Conservation (phyloP, 2,888 invertebrate genomes). For the Nemurella pictetii region DNA sequence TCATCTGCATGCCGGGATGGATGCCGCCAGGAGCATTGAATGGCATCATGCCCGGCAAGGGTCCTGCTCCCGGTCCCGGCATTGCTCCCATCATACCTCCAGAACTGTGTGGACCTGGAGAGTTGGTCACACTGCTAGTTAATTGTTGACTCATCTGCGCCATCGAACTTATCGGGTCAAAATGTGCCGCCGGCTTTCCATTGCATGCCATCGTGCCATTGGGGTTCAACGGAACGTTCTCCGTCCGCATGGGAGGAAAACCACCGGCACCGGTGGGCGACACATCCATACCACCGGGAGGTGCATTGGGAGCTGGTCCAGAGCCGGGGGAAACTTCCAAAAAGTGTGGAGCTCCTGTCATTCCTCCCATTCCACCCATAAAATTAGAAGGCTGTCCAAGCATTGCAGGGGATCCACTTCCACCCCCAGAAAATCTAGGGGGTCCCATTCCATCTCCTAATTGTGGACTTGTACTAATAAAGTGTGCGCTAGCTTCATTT, state of each 20-base stretch:
- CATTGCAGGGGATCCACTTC: slow-evolving; percentile 40
- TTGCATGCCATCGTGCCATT: slow-evolving; percentile 55
- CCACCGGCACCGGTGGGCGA: slow-evolving; percentile 50
- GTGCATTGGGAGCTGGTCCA: slow-evolving; percentile 51
- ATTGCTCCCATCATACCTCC: slow-evolving; percentile 36
- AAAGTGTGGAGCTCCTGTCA: slow-evolving; percentile 41
- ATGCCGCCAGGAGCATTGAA: slow-evolving; percentile 56
- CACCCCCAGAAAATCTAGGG: slow-evolving; percentile 44
- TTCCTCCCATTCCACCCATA: slow-evolving; percentile 38
- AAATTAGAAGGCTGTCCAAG: slow-evolving; percentile 38
- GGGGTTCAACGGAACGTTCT: slow-evolving; percentile 63
- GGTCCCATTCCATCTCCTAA: slow-evolving; percentile 52
- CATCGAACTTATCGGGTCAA: slow-evolving; percentile 91
- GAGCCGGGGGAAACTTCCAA: slow-evolving; percentile 43
- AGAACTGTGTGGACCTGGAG: slow-evolving; percentile 54
- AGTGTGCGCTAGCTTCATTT: slow-evolving; percentile 46
- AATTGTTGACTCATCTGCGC: slow-evolving; percentile 94
- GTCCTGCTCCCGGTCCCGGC: slow-evolving; percentile 35
- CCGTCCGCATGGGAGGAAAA: slow-evolving; percentile 37
- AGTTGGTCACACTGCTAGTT: slow-evolving; percentile 72
- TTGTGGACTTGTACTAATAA: slow-evolving; percentile 48
- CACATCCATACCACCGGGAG: slow-evolving; percentile 51
- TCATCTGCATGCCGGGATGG: slow-evolving; percentile 52
- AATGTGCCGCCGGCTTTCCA: slow-evolving; percentile 61
- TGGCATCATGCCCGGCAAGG: slow-evolving; percentile 54